Conservation (phyloP, 2,113 vertebrate species). For the Leiothrix lutea region DNA sequence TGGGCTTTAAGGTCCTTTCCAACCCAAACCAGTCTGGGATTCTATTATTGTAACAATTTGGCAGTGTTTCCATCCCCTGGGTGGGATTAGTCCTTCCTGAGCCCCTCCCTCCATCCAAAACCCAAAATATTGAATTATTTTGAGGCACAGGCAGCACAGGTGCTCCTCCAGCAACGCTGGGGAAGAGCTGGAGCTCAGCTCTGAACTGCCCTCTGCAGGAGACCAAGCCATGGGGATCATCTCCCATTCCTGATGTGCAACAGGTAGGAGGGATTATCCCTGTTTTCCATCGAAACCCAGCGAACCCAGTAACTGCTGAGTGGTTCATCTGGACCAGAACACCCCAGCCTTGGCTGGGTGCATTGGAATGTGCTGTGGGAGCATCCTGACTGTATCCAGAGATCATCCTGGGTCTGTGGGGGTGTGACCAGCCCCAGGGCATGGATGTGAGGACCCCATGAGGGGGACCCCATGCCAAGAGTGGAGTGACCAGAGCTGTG, state of each 20-base stretch:
- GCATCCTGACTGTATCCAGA: neutral
- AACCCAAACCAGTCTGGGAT: neutral
- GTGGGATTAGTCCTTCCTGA: neutral
- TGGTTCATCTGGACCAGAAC: rapidly evolving
- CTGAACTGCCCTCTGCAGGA: conserved; percentile 47
- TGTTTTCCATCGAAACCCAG: rapidly evolving
- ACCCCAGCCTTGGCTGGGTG: rapidly evolving
- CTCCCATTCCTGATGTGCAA: rapidly evolving
- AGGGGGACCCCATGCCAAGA: rapidly evolving
- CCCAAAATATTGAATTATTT: rapidly evolving
- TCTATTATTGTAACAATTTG: neutral
- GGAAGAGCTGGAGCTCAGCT: neutral
- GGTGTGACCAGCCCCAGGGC: neutral
- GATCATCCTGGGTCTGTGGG: rapidly evolving
- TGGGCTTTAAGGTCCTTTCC: neutral
- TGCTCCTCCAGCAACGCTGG: neutral
- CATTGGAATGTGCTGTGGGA: rapidly evolving
- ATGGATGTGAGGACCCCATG: rapidly evolving
- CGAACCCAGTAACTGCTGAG: neutral
- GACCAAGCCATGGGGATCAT: neutral
- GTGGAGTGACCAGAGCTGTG: neutral
- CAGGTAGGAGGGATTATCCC: neutral
- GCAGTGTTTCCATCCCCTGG: neutral
- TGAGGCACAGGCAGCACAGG: neutral
- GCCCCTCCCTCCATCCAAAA: neutral